phyloP scores from a whole-genome alignment of 2,888 invertebrate species.

The Campaea margaritaria region DNA sequence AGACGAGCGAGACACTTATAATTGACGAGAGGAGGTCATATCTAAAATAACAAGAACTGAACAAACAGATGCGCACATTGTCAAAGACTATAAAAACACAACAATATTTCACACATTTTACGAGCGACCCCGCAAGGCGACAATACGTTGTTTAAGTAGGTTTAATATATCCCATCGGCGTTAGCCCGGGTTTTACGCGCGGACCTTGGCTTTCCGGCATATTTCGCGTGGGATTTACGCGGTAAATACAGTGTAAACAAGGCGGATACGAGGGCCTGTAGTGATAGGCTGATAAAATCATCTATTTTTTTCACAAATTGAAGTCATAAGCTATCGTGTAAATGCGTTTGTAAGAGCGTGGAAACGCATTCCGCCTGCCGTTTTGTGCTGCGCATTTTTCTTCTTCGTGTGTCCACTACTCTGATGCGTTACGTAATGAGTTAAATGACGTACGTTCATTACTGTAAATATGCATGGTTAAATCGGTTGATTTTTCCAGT shows the following conservation, averaged over 20 bases:
- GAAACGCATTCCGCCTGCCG: too few species aligned
- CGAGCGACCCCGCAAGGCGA: conserved; percentile 26
- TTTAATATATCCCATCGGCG: conserved; percentile 35
- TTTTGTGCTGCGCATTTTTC: too few species aligned
- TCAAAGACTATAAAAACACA: conserved; percentile 25
- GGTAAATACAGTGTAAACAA: conserved; percentile 21
- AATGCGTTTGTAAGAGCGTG: too few species aligned
- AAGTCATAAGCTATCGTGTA: too few species aligned
- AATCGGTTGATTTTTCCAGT: too few species aligned
- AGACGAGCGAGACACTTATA: too few species aligned
- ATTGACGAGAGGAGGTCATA: too few species aligned
- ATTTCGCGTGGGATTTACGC: conserved; percentile 50
- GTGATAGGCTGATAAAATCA: conserved; percentile 11
- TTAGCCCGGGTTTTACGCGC: conserved; percentile 34
- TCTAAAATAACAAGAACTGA: too few species aligned
- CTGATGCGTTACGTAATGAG: too few species aligned
- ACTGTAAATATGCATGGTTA: too few species aligned
- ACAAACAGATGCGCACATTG: not conserved
- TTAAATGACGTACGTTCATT: too few species aligned
- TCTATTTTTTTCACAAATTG: not conserved
- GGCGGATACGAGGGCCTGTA: conserved; percentile 27
- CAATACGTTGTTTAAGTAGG: conserved; percentile 35
- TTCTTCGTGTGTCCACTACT: too few species aligned
- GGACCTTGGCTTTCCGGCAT: conserved; percentile 43
- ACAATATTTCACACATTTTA: conserved; percentile 32